A percentile compares a stretch with the other conserved stretches of the same genome.
phyloP scores from a whole-genome alignment of 2,113 vertebrate species.

The Strix uralensis region DNA sequence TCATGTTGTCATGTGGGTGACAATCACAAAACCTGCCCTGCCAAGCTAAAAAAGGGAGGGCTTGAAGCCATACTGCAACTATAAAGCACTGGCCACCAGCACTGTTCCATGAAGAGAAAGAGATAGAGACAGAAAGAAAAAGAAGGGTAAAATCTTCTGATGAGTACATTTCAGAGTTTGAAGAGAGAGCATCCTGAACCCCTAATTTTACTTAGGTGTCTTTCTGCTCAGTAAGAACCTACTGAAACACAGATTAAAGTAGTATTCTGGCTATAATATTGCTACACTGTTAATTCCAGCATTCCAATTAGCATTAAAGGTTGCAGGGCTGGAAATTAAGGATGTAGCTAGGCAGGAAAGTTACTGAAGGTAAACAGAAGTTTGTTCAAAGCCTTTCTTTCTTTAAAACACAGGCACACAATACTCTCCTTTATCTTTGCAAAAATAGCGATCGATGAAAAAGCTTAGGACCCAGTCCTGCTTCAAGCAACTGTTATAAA shows the following conservation, averaged over 20 bases:
- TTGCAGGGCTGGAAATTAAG: neutral
- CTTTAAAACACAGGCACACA: rapidly evolving
- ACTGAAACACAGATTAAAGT: neutral
- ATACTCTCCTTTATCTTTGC: neutral
- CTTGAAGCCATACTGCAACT: neutral
- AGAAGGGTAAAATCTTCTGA: neutral
- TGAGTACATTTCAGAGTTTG: neutral
- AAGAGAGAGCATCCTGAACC: neutral
- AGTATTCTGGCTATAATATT: neutral
- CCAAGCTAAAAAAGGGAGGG: neutral
- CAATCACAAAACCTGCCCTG: neutral
- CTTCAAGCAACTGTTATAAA: neutral
- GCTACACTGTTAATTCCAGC: neutral
- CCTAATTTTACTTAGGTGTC: neutral
- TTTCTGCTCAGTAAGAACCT: slow-evolving; percentile 32
- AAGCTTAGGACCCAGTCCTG: neutral
- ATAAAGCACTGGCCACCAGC: neutral
- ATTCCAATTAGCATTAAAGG: neutral
- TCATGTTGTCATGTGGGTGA: neutral
- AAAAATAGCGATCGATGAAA: rapidly evolving
- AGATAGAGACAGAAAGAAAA: neutral
- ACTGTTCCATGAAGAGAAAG: neutral
- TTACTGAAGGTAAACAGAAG: neutral
- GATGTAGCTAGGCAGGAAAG: neutral
- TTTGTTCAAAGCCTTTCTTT: neutral